Conservation (phyloP, 2,888 invertebrate genomes). For the Macrophya annulata region DNA sequence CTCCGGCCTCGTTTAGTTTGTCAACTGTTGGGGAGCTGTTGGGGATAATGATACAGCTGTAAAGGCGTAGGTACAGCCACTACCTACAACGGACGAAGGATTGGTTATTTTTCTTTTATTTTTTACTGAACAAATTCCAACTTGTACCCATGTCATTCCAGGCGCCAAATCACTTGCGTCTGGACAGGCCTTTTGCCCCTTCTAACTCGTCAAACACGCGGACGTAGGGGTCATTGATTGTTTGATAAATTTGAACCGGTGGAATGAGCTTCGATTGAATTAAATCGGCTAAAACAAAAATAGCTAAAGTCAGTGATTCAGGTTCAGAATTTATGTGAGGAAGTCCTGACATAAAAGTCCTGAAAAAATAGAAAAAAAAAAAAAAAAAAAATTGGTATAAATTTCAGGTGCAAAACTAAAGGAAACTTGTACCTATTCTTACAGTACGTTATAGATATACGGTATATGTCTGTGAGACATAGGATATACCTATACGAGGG, state of each 20-base stretch:
- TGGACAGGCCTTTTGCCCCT: background rate
- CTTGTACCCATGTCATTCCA: constrained; percentile 20
- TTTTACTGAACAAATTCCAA: background rate
- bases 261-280: background rate
- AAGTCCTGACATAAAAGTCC: background rate
- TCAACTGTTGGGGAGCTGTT: constrained; percentile 28
- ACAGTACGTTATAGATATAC: background rate
- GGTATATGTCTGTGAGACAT: background rate
- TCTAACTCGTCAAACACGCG: background rate
- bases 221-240: background rate
- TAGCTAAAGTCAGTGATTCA: background rate
- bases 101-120: background rate
- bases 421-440: background rate
- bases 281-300: background rate
- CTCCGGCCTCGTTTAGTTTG: constrained; percentile 30
- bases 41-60: constrained; percentile 2
- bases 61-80: background rate
- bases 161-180: background rate
- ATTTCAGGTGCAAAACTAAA: background rate
- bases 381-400: background rate
- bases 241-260: constrained; percentile 3
- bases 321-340: background rate
- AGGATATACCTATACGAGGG: background rate
- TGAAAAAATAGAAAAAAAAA: background rate
- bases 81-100: background rate